phyloP scores from a whole-genome alignment of 2,888 invertebrate genomes.

The Latrodectus hesperus region DNA sequence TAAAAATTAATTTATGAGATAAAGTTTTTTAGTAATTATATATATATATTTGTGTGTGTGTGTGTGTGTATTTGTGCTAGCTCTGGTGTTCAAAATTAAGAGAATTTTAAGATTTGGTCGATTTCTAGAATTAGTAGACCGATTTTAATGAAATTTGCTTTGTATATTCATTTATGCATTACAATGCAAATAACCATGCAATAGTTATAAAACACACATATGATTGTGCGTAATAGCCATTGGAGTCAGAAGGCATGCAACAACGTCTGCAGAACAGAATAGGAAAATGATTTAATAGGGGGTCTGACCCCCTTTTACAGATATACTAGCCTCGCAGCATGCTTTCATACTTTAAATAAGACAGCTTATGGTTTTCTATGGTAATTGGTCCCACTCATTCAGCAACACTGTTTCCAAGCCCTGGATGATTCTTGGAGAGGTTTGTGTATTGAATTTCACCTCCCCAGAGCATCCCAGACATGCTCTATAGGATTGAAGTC shows the following conservation, averaged over 20 bases:
- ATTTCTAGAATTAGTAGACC: background rate
- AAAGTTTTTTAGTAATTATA: too few species aligned
- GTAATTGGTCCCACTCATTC: conserved; percentile 16
- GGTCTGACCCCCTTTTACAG: background rate
- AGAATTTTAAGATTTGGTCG: background rate
- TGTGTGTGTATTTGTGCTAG: too few species aligned
- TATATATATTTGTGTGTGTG: too few species aligned
- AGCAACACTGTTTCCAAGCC: conserved; percentile 18
- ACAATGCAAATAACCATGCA: background rate
- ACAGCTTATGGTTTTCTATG: background rate
- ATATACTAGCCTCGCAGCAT: background rate
- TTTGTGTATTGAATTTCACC: background rate
- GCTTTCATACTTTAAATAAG: background rate
- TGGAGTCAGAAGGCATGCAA: background rate
- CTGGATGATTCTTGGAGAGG: conserved; percentile 15
- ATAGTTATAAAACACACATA: background rate
- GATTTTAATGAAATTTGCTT: background rate
- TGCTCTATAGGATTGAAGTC: background rate
- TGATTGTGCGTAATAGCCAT: background rate
- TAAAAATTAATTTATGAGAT: too few species aligned
- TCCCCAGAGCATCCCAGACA: conserved; percentile 1
- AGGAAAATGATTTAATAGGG: background rate
- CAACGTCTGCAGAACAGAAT: background rate
- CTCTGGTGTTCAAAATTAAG: background rate
- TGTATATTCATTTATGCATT: background rate